A percentile compares a stretch with the other conserved stretches of the same genome.
Conservation (phyloP, 2,113 vertebrate species). For the Mus pahari region DNA sequence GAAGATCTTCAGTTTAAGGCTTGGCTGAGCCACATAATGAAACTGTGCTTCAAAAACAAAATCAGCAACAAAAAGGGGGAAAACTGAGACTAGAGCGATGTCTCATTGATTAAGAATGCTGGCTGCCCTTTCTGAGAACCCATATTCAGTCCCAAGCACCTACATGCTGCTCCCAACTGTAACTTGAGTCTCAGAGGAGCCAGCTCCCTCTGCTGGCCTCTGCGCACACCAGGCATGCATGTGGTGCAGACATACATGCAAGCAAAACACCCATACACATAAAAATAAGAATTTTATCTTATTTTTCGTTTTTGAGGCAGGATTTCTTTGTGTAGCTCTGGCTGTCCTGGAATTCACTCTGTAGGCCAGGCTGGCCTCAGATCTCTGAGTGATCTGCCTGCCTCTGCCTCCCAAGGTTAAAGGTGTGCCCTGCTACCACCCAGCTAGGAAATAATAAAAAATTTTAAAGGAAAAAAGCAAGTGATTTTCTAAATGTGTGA, state of each 20-base stretch:
- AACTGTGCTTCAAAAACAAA: neutral
- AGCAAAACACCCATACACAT: neutral
- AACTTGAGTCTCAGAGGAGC: neutral
- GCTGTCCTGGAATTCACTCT: neutral
- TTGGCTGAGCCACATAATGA: neutral
- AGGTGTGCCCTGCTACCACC: neutral
- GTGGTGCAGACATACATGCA: neutral
- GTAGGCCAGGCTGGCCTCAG: neutral
- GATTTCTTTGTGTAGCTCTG: neutral
- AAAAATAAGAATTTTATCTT: neutral
- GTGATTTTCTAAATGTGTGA: slow-evolving; percentile 24
- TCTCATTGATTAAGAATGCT: neutral
- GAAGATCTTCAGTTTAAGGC: neutral
- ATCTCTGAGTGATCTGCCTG: neutral
- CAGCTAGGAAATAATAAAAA: neutral
- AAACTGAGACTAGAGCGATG: neutral
- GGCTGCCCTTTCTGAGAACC: neutral
- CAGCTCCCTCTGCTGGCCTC: neutral
- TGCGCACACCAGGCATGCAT: neutral
- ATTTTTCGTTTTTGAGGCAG: neutral
- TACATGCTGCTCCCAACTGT: neutral
- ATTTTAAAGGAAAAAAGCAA: neutral
- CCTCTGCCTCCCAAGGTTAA: neutral
- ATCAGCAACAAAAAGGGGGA: neutral
- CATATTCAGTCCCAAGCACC: neutral